These are phyloP conservation scores for Podarcis muralis DNA, from an alignment of 2,113 vertebrate genomes.

Conservation along the genomic window DNA sequence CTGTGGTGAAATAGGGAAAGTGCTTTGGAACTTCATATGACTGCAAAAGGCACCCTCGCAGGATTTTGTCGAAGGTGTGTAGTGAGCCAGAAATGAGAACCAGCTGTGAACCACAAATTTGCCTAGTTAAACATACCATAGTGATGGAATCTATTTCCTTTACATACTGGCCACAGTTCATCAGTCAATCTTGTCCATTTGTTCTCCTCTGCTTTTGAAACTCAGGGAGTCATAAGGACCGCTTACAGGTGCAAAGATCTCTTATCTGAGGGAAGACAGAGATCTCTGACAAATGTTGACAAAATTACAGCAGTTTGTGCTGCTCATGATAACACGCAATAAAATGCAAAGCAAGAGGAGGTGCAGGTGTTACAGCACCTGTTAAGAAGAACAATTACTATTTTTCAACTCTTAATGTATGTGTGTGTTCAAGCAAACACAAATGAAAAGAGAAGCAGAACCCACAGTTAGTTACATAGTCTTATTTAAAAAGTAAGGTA, in stretches of 20 bases:
- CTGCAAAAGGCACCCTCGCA: background rate
- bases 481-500: conserved; percentile 15
- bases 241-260: conserved; percentile 32
- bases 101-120: conserved; percentile 15
- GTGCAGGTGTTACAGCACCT: conserved; percentile 29
- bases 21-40: conserved; percentile 11
- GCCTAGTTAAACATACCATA: background rate
- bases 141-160: no score
- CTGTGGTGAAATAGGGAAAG: conserved; percentile 39
- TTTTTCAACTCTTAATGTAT: conserved; percentile 6
- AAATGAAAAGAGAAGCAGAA: conserved; percentile 44
- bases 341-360: conserved; percentile 5
- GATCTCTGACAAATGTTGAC: conserved; percentile 43
- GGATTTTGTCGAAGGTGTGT: conserved; percentile 30
- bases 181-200: background rate
- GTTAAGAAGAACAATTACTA: conserved; percentile 23
- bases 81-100: conserved; percentile 22
- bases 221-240: conserved; percentile 12
- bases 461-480: conserved; percentile 24
- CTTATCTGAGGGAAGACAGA: conserved; percentile 35
- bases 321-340: conserved; percentile 20
- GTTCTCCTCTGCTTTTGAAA: background rate
- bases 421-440: conserved; percentile 4
- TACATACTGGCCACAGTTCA: background rate
- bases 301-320: conserved; percentile 45